Base-by-base conservation (phyloP, 2,113 vertebrate species). In the Scopus umbretta region DNA sequence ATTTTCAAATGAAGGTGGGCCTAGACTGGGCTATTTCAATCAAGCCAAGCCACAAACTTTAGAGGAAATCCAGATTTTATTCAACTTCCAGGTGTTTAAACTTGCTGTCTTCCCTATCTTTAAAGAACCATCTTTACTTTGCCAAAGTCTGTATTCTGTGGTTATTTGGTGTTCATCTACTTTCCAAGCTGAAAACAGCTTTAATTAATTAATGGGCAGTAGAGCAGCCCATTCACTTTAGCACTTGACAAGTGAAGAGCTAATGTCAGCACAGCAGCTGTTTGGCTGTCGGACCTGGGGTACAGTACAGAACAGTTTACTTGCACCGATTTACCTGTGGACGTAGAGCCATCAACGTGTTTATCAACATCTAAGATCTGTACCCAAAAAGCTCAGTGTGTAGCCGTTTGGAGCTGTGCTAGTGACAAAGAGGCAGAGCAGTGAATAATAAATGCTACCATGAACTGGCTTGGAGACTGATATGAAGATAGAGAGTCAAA, bases 401-500 rank as follows among this genome's bases (percentile, higher is more conserved):
- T 14, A 86, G 55, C 73, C 29, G 45, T 65, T 61, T 91, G 83
- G 61, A 89, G 40, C 49, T 62, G 36, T 68, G 26, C 56, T 89
- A n/a, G 14, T 32, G 27, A 85, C 75, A 78, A 73, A 75, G 56
- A 91, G 59, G 42, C 61, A 70, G 49, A 92, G 40, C 47, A 79
- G 53, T 72, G 42, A 92, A 56, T 81, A 89, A 81, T 62, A 76
- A 90, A 82, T 49, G 26, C 38, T 66, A 42, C 53, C 49, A 16
- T 76, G 29, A 85, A 92, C 63, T 74, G 90, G 58, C 87, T 94
- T 83, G 38, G 63, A 94, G 79, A 79, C 58, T 71, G 82, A 93
- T 96, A 43, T 3, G n/a, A 76, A 93, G 93, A 88, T 59, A 95
- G 45, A 80, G 62, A 92, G 76, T 93, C 32, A 86, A 93, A 86